These are phyloP conservation scores for Luidia sarsii DNA, from an alignment of 53 echinoderm and acorn worm genomes.

Conservation along the genomic window DNA sequence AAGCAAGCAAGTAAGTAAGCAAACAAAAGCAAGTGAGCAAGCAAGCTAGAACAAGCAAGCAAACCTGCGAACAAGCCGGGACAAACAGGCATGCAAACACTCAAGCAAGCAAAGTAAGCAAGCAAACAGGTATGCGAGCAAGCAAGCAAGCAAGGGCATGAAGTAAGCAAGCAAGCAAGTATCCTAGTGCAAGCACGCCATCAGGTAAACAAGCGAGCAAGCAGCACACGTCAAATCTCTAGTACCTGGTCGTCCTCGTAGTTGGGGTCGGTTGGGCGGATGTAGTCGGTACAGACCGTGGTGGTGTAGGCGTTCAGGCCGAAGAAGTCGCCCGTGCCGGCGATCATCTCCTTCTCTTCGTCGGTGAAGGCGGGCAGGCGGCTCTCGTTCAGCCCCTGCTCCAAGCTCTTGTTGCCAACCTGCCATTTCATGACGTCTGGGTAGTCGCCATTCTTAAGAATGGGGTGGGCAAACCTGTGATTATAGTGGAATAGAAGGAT, in stretches of 20 bases:
- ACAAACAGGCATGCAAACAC: too few relatives aligned
- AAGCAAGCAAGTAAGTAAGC: too few relatives aligned
- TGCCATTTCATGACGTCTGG: slow-evolving; percentile 93
- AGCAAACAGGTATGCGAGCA: too few relatives aligned
- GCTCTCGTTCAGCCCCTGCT: slow-evolving; percentile 74
- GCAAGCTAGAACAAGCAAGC: too few relatives aligned
- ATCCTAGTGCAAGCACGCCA: neutral
- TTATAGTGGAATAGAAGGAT: too few relatives aligned
- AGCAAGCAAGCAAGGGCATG: too few relatives aligned
- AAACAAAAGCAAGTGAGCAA: too few relatives aligned
- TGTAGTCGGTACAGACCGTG: slow-evolving; percentile 64
- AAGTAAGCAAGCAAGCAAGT: too few relatives aligned
- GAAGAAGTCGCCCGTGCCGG: slow-evolving; percentile 90
- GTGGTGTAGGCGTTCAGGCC: slow-evolving; percentile 89
- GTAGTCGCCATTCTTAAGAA: slow-evolving; percentile 87
- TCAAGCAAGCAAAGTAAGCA: too few relatives aligned
- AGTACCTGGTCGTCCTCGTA: slow-evolving; percentile 92
- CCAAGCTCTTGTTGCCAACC: slow-evolving; percentile 88
- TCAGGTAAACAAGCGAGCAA: neutral
- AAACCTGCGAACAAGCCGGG: too few relatives aligned
- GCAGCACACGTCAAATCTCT: neutral
- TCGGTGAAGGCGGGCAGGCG: slow-evolving; percentile 87
- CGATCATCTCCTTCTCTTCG: slow-evolving; percentile 78
- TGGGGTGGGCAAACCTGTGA: slow-evolving; percentile 92
- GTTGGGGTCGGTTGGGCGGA: slow-evolving; percentile 65